phyloP scores from a whole-genome alignment of 2,113 vertebrate species.

The Cryptomyrus ogoouensis region DNA sequence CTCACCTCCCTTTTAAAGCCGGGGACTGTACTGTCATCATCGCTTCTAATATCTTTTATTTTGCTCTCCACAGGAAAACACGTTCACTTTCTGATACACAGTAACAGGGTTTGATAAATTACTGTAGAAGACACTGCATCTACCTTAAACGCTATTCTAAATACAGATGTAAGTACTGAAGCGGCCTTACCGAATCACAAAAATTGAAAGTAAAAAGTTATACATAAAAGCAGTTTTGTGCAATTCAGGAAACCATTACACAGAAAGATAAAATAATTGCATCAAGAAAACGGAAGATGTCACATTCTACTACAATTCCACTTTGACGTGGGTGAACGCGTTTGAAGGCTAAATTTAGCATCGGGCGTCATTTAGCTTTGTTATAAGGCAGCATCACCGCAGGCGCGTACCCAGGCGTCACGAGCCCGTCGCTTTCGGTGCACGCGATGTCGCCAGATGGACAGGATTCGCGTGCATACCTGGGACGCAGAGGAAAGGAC shows the following conservation, averaged over 20 bases:
- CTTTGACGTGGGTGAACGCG: conserved; percentile 45
- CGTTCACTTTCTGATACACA: not conserved
- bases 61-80: not conserved
- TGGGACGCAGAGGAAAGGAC: not conserved
- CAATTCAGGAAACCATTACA: not conserved
- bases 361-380: conserved; percentile 44
- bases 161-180: not conserved
- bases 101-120: not conserved
- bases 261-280: not conserved
- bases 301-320: conserved; percentile 6
- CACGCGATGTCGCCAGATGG: conserved; percentile 4
- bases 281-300: not conserved
- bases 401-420: conserved; percentile 13
- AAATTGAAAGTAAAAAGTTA: not conserved
- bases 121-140: not conserved
- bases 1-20: not conserved
- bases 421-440: not conserved
- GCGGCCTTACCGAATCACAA: not conserved
- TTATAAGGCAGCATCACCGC: conserved; percentile 41
- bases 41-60: not conserved
- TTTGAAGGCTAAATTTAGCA: conserved; percentile 59
- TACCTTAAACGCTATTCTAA: not conserved
- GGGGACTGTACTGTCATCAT: not conserved
- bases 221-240: not conserved
- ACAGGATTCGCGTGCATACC: not conserved